Conservation (phyloP, 2,113 vertebrate genomes). For the Melanotaenia duboulayi region DNA sequence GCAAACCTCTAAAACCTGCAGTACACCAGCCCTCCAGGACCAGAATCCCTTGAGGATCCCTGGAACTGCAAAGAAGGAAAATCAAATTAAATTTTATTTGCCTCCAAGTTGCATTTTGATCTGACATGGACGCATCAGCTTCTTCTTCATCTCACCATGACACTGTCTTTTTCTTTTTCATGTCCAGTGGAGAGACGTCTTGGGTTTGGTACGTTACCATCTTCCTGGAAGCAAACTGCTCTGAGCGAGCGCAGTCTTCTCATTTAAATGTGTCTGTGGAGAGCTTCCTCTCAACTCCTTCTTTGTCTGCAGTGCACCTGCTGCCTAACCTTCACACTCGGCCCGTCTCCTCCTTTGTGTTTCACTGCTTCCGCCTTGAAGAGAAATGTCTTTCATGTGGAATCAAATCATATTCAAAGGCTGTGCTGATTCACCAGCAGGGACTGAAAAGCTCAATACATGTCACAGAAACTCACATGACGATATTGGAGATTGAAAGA, state of each 20-base stretch:
- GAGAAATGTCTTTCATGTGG: constrained; percentile 15
- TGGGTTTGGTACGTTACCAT: constrained; percentile 95
- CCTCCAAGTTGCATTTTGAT: not conserved
- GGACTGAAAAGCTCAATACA: not conserved
- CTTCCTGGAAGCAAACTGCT: not conserved
- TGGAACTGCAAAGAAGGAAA: no score
- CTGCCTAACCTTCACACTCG: constrained; percentile 38
- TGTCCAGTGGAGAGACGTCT: constrained; percentile 94
- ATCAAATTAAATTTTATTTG: no score
- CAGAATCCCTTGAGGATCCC: no score
- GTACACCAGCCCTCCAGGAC: no score
- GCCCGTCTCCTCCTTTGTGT: constrained; percentile 22
- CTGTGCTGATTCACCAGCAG: no score
- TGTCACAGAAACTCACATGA: not conserved
- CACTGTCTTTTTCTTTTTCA: constrained; percentile 87
- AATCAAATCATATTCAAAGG: not conserved
- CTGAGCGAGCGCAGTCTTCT: constrained; percentile 26
- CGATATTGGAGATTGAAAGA: no score
- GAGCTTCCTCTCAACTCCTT: constrained; percentile 4
- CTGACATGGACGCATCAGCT: not conserved
- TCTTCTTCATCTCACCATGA: constrained; percentile 38
- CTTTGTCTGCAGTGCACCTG: constrained; percentile 63
- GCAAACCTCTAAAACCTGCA: no score
- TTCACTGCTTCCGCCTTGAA: constrained; percentile 31
- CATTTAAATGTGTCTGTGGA: not conserved